phyloP scores from a whole-genome alignment of 2,113 vertebrate species.

The Grantiella picta region DNA sequence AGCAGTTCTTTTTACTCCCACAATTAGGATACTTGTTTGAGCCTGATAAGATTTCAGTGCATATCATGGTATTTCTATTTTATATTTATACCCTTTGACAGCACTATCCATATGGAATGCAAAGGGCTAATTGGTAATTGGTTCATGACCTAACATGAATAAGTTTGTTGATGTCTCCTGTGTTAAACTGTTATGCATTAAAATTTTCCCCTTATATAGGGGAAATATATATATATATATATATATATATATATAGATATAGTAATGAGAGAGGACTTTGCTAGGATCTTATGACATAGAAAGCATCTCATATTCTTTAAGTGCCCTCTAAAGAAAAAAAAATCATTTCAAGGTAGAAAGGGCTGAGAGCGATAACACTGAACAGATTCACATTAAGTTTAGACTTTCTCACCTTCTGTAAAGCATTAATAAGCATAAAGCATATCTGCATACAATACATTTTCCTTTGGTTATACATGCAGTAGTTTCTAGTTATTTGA shows the following conservation, averaged over 20 bases:
- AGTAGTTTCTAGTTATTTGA: not conserved
- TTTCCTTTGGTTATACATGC: not conserved
- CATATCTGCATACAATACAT: not conserved
- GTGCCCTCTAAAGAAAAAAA: not conserved
- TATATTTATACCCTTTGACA: constrained; percentile 54
- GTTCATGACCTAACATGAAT: constrained; percentile 20
- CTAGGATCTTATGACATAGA: not conserved
- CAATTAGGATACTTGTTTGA: constrained; percentile 59
- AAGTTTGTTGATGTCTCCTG: constrained; percentile 22
- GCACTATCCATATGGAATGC: constrained; percentile 10
- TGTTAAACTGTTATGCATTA: constrained; percentile 17
- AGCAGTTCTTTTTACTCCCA: constrained; percentile 35
- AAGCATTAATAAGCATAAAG: too few relatives aligned
- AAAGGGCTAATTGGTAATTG: constrained; percentile 45
- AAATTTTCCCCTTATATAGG: constrained; percentile 14
- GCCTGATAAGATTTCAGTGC: constrained; percentile 34
- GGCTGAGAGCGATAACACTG: not conserved
- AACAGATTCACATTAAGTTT: constrained; percentile 13
- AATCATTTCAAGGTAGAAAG: not conserved
- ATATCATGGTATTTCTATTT: constrained; percentile 46
- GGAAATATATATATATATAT: not conserved
- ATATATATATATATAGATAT: not conserved
- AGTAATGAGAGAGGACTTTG: not conserved
- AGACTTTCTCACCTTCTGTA: not conserved
- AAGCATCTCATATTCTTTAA: not conserved